A percentile compares a stretch with the other conserved stretches of the same genome.
These are phyloP conservation scores for Carassius gibelio DNA, from an alignment of 2,113 vertebrate genomes.

Conservation along the genomic window DNA sequence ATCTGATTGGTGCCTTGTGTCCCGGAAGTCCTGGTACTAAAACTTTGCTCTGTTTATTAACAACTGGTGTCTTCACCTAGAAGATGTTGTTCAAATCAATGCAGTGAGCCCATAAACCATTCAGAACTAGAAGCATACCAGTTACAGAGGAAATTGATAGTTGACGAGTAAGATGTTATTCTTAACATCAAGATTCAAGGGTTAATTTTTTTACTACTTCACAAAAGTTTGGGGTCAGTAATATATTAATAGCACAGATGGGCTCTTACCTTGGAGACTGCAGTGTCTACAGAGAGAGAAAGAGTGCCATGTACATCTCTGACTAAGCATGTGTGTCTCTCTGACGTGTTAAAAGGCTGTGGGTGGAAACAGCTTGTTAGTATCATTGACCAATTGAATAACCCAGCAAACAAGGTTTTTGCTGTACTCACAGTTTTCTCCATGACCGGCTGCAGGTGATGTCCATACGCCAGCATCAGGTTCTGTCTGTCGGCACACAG, in stretches of 20 bases:
- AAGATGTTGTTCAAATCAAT: neutral
- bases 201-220: neutral
- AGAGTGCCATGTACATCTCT: slow-evolving; percentile 85
- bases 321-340: slow-evolving; percentile 87
- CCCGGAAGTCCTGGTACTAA: slow-evolving; percentile 94
- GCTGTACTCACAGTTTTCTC: slow-evolving; percentile 84
- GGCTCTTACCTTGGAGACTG: slow-evolving; percentile 86
- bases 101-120: neutral
- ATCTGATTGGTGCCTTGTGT: slow-evolving; percentile 82
- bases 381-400: neutral
- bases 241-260: neutral
- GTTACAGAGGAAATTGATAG: too few species aligned
- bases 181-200: neutral
- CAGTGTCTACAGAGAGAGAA: slow-evolving; percentile 82
- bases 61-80: slow-evolving; percentile 90
- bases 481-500: slow-evolving; percentile 80
- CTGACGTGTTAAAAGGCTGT: slow-evolving; percentile 84
- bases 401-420: neutral
- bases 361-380: neutral
- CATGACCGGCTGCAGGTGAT: slow-evolving; percentile 87
- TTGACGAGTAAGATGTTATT: neutral
- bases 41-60: slow-evolving; percentile 85
- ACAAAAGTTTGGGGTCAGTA: neutral
- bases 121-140: too few species aligned
- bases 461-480: slow-evolving; percentile 88